phyloP scores from a whole-genome alignment of 2,888 invertebrate species.

The Pomacea canaliculata region DNA sequence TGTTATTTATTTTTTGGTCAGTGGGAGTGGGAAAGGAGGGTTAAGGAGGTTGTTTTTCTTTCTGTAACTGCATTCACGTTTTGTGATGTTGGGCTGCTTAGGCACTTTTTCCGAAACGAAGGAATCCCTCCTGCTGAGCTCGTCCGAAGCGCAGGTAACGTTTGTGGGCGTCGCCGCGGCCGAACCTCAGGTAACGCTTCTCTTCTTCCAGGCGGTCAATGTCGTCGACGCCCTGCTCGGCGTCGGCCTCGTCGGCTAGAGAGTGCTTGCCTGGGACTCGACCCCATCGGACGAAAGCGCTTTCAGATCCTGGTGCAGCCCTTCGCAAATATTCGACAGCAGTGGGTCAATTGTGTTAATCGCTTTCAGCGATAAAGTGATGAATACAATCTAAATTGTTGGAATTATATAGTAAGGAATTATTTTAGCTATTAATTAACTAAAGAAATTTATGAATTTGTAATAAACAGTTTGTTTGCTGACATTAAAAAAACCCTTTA shows the following conservation, averaged over 20 bases:
- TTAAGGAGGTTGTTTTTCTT: no score
- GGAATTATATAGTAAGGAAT: no score
- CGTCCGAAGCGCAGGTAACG: neutral
- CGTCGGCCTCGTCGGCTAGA: neutral
- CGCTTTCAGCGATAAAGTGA: neutral
- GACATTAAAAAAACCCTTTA: no score
- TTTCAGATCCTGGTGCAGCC: neutral
- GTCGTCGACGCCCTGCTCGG: neutral
- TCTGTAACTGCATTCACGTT: no score
- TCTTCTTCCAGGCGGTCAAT: neutral
- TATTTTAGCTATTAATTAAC: no score
- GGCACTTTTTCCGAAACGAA: no score
- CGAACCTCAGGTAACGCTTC: constrained; percentile 1
- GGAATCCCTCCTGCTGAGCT: no score
- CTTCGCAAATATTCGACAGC: neutral
- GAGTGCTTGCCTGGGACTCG: neutral
- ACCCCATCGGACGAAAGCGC: constrained; percentile 1
- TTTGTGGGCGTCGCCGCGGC: neutral
- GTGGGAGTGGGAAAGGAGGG: no score
- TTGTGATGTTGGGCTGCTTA: no score
- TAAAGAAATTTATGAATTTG: no score
- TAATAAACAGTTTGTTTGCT: no score
- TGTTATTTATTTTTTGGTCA: no score
- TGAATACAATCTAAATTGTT: neutral
- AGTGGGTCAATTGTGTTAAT: neutral